Base-by-base conservation (phyloP, 1,140 invertebrate genomes). In the Leptinotarsa lineolata region DNA sequence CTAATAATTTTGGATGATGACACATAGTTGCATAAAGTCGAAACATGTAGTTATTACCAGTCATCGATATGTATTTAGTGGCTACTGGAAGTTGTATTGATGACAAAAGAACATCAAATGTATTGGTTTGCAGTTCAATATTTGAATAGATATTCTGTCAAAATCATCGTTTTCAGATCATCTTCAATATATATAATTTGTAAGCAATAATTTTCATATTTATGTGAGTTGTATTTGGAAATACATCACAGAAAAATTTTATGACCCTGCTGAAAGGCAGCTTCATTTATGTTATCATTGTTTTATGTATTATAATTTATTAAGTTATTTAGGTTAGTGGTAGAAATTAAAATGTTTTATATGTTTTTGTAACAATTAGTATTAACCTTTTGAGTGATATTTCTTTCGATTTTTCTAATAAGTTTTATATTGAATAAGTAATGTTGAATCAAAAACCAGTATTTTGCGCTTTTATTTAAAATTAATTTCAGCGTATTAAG, bases 381-480 rank as follows among this genome's bases (percentile, higher is more conserved):
- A 80, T 80, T 80, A 80, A 78, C 78, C 74, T 60, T 70, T 22
- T 70, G 77, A 79, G 78, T 79, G 78, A 78, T 81, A 78, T 81
- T 79, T 78, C 70, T 77, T 74, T 78, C 73, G 77, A 72, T 70
- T 46, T 71, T 71, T 63, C 20, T 71, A 61, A 63, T 39, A 13
- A 71, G 21, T 63, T 68, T 22, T 18, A 15, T 48, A 76, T 68
- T 63, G 68, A 75, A 77, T 81, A 81, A 79, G 75, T 80, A 79
- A 79, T 80, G 74, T 76, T 67, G 66, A 73, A 81, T 74, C 76
- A 74, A 79, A 81, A 81, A 81, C 77, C 80, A 81, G 80, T 81
- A 81, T 81, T 81, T 78, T 81, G 79, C 78, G 79, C 75, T 68
- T 81, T 78, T 79, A 78, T 78, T 74, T 73, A 4, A 39, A 39